Conservation (phyloP, 1,140 invertebrate genomes). For the Diabrotica virgifera region DNA sequence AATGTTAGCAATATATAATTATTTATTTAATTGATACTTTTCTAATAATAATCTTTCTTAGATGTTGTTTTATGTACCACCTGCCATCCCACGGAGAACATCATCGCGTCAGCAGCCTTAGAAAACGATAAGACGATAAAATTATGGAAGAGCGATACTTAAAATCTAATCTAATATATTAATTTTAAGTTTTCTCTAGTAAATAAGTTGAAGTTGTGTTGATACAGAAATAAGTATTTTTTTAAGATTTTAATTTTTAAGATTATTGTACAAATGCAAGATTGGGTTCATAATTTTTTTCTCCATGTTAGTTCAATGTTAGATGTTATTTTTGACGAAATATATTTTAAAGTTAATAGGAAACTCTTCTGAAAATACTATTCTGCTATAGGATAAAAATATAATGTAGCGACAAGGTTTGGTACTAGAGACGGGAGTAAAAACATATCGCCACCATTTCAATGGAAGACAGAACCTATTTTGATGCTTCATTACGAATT, state of each 20-base stretch:
- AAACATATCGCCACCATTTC: too few relatives aligned
- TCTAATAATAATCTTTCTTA: constrained; percentile 48
- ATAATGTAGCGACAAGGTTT: too few relatives aligned
- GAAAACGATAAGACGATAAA: constrained; percentile 99
- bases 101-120: constrained; percentile 96
- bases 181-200: neutral
- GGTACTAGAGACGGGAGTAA: too few relatives aligned
- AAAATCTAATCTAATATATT: constrained; percentile 3
- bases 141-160: constrained; percentile 96
- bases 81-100: constrained; percentile 98
- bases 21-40: constrained; percentile 11
- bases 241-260: neutral
- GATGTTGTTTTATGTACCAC: constrained; percentile 98
- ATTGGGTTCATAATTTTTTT: too few relatives aligned
- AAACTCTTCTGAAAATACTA: too few relatives aligned
- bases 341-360: too few relatives aligned
- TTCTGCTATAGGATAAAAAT: too few relatives aligned
- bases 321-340: too few relatives aligned
- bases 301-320: too few relatives aligned
- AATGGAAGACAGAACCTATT: too few relatives aligned
- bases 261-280: too few relatives aligned
- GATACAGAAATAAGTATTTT: neutral
- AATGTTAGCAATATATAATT: neutral
- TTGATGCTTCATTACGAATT: too few relatives aligned
- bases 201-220: neutral